Conservation (phyloP, 2,888 invertebrate genomes). For the Camptogramma bilineatum region DNA sequence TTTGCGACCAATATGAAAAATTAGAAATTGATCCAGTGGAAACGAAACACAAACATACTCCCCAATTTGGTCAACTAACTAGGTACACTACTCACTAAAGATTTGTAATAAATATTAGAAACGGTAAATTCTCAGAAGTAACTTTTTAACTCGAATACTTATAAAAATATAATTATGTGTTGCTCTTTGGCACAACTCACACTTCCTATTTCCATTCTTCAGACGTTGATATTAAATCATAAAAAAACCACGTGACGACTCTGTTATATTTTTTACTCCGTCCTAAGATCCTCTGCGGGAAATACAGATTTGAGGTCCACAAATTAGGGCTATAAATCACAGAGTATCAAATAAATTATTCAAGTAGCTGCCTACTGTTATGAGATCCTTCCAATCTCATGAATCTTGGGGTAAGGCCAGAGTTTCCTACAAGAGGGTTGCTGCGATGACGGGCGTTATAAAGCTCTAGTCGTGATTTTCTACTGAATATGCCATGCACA, state of each 20-base stretch:
- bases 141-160: neutral
- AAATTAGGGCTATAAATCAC: slow-evolving; percentile 45
- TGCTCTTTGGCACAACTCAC: slow-evolving; percentile 3
- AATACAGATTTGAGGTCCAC: slow-evolving; percentile 37
- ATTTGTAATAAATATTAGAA: no score
- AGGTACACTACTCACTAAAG: no score
- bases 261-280: slow-evolving; percentile 29
- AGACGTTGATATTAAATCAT: slow-evolving; percentile 26
- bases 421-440: neutral
- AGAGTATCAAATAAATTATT: slow-evolving; percentile 45
- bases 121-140: no score
- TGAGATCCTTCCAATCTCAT: slow-evolving; percentile 33
- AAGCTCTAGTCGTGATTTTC: neutral
- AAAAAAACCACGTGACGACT: slow-evolving; percentile 16
- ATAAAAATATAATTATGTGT: neutral
- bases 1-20: neutral
- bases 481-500: neutral
- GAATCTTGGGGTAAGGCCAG: slow-evolving; percentile 24
- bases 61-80: no score
- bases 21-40: neutral
- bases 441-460: neutral
- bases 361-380: slow-evolving; percentile 39
- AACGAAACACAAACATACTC: neutral
- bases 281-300: slow-evolving; percentile 30
- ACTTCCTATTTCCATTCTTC: slow-evolving; percentile 9